Conservation (phyloP, 2,797 vertebrate species). For the Danio jaintianensis region DNA sequence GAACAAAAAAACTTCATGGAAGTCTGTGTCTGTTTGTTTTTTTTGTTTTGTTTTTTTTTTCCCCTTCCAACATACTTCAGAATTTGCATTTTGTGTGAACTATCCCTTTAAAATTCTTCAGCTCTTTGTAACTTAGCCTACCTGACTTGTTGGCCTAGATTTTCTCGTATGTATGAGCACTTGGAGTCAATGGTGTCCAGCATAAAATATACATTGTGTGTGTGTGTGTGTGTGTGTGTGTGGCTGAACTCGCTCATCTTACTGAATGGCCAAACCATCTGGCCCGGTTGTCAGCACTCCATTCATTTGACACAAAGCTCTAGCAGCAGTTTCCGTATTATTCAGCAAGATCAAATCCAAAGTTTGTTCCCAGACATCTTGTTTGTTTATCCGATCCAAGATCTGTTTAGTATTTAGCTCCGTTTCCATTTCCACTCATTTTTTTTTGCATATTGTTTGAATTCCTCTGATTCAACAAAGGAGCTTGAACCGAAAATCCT, state of each 20-base stretch:
- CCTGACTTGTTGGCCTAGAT: neutral
- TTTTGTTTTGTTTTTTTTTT: too few species aligned
- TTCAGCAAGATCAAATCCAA: slow-evolving; percentile 9
- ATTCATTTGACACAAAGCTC: slow-evolving; percentile 33
- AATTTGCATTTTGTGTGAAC: too few species aligned
- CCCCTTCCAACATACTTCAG: too few species aligned
- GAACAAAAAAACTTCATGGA: too few species aligned
- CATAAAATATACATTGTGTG: neutral
- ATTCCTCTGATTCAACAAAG: neutral
- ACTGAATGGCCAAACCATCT: slow-evolving; percentile 35
- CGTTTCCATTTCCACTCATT: slow-evolving; percentile 13
- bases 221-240: neutral
- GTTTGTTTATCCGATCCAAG: slow-evolving; percentile 29
- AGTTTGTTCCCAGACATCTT: slow-evolving; percentile 22
- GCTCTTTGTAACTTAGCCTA: neutral
- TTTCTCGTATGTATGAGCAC: neutral
- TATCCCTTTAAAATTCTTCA: neutral
- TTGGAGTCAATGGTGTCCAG: neutral
- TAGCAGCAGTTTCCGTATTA: slow-evolving; percentile 33
- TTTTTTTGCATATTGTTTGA: neutral
- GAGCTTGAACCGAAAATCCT: neutral
- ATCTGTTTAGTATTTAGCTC: slow-evolving; percentile 9
- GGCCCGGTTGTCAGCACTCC: slow-evolving; percentile 35
- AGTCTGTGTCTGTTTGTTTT: too few species aligned
- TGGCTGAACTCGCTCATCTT: neutral